Evolutionary conservation across 2,113 vertebrate genomes (phyloP), one percentile per base, ranked within the genome.

Genomic region (Calypte anna): DNA sequence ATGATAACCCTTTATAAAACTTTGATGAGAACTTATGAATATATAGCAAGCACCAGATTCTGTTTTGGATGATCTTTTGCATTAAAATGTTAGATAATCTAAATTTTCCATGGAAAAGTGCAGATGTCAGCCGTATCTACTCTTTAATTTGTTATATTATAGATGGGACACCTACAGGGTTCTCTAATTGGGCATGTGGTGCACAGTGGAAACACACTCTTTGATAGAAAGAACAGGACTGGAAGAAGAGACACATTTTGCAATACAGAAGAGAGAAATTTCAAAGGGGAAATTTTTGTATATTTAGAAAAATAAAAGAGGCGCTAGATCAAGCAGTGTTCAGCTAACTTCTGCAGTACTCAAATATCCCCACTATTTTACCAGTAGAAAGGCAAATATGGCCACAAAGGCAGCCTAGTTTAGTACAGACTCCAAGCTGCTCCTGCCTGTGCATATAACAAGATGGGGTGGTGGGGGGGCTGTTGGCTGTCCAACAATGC

Each of bases 251-350:
- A 51, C 7, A 46, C 4, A 63, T 36, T 46, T 74, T 69, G 19
- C 30, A 69, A 13, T 12, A 50, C 28, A 80, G 51, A 74, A 66
- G 66, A 33, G 17, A 13, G 7, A 86, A 69, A 51, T 62, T 14
- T 81, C 1, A 15, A 1, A 1, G 5, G 0, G 3, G 2, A 72
- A 80, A 59, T 4, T 55, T 51, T 2, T 25, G 12, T 3, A 54
- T 46, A 48, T 70, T 77, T 58, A 40, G 3, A 69, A 58, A 21
- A 76, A 80, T 62, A 64, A 74, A 74, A 43, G 51, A 81, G 15
- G 3, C 6, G 5, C n/a, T 58, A 62, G 7, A 27, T 30, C 19
- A 58, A 66, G 8, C 21, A 57, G 28, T 12, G 2, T 20, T 83
- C 36, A 46, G 8, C 16, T 67, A 78, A 63, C 4, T 70, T 51